Percentiles rank a stretch among this genome's conserved stretches.
Evolutionary conservation across 1,140 invertebrate genomes (phyloP).

Genomic region (Drosophila malerkotliana): DNA sequence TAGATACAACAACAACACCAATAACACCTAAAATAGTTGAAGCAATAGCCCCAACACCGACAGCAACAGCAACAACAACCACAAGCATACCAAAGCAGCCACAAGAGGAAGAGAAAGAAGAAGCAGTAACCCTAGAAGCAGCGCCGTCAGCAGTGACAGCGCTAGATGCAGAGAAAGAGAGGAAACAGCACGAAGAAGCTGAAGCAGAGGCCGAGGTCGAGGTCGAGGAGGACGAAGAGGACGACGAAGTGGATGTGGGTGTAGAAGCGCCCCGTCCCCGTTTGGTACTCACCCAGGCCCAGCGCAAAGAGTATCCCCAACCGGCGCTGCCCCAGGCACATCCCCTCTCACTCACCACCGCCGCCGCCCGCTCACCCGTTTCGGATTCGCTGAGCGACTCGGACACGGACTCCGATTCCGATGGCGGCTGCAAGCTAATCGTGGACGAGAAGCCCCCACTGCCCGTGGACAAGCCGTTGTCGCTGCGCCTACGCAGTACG

Average conservation of each 20-base stretch:
- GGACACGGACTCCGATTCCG: constrained; percentile 60
- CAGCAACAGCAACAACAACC: constrained; percentile 32
- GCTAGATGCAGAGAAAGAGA: constrained; percentile 1
- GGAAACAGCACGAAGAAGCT: neutral
- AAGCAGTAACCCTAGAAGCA: neutral
- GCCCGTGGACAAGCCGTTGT: constrained; percentile 83
- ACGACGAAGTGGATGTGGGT: constrained; percentile 58
- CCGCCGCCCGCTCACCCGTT: constrained; percentile 12
- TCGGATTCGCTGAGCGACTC: constrained; percentile 23
- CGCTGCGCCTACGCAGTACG: constrained; percentile 76
- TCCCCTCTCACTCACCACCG: neutral
- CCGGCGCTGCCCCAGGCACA: constrained; percentile 10
- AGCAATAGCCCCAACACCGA: constrained; percentile 10
- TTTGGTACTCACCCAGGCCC: constrained; percentile 90
- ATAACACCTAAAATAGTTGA: constrained; percentile 13
- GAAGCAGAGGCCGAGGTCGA: constrained; percentile 6
- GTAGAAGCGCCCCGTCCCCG: constrained; percentile 84
- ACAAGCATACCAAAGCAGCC: constrained; percentile 66
- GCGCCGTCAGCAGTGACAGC: constrained; percentile 5
- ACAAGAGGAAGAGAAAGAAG: constrained; percentile 35
- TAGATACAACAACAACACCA: constrained; percentile 44
- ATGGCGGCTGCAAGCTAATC: constrained; percentile 80
- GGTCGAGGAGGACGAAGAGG: constrained; percentile 37
- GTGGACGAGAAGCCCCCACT: constrained; percentile 85
- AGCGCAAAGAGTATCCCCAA: constrained; percentile 90